Evolutionary conservation across 2,113 vertebrate species (phyloP).

Genomic region (Saimiri boliviensis): DNA sequence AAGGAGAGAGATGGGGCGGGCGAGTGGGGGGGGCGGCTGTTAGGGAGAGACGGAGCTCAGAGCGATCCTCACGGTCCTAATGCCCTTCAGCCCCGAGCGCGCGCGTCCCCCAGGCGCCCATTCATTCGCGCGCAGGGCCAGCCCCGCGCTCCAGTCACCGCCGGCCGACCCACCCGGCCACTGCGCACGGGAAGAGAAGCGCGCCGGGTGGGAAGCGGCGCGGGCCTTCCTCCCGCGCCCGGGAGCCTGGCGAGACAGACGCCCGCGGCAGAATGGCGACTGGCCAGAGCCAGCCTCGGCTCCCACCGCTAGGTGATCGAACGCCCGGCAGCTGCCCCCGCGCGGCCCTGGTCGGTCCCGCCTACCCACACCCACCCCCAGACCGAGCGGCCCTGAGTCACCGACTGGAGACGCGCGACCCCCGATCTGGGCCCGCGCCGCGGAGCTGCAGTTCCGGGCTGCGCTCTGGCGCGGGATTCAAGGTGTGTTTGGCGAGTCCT

Average conservation of each 20-base stretch:
- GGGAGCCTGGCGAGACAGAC: not conserved
- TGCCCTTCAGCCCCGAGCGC: slow-evolving; percentile 77
- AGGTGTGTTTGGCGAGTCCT: slow-evolving; percentile 34
- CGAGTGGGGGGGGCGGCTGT: slow-evolving; percentile 28
- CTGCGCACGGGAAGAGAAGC: not conserved
- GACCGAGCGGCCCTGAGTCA: slow-evolving; percentile 54
- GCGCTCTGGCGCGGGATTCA: not conserved
- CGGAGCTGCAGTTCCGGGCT: slow-evolving; percentile 24
- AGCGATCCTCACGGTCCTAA: slow-evolving; percentile 85
- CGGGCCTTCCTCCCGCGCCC: not conserved
- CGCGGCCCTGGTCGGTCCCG: slow-evolving; percentile 33
- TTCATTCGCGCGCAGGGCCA: slow-evolving; percentile 66
- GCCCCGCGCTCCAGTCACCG: not conserved
- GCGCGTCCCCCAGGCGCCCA: slow-evolving; percentile 54
- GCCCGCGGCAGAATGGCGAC: slow-evolving; percentile 61
- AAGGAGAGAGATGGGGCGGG: slow-evolving; percentile 60
- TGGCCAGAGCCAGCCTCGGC: slow-evolving; percentile 4
- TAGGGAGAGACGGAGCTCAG: slow-evolving; percentile 67
- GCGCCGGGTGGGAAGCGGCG: not conserved
- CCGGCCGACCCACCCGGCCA: not conserved
- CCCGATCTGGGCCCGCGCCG: slow-evolving; percentile 20
- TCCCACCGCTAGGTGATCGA: not conserved
- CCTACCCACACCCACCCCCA: slow-evolving; percentile 39
- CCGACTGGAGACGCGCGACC: slow-evolving; percentile 53
- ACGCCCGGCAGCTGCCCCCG: slow-evolving; percentile 39